Percentiles rank a stretch among this genome's conserved stretches.
Evolutionary conservation across 2,113 vertebrate species (phyloP).

Genomic region (Pedionomus torquatus): DNA sequence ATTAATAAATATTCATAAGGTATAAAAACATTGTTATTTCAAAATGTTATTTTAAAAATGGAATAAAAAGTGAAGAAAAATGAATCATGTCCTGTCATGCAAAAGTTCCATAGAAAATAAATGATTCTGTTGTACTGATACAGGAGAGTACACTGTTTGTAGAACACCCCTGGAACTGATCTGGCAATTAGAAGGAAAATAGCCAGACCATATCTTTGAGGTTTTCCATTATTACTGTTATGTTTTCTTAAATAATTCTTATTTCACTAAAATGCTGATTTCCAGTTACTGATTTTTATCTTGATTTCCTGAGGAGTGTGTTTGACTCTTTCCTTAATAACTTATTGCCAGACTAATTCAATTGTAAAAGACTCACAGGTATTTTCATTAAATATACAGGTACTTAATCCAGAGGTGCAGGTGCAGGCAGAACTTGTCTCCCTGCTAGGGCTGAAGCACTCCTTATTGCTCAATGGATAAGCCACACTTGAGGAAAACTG

Average conservation of each 20-base stretch:
- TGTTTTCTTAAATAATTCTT: background rate
- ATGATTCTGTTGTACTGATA: background rate
- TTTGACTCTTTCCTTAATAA: background rate
- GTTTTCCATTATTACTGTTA: background rate
- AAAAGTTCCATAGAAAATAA: background rate
- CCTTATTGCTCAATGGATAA: background rate
- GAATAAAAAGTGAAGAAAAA: background rate
- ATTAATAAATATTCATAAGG: background rate
- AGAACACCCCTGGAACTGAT: background rate
- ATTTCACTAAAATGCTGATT: too few species aligned
- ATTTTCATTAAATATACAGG: background rate
- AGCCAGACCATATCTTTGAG: background rate
- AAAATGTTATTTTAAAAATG: background rate
- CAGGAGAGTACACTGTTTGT: background rate
- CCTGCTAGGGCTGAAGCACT: background rate
- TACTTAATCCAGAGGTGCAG: background rate
- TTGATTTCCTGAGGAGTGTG: background rate
- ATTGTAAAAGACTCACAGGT: background rate
- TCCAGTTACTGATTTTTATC: background rate
- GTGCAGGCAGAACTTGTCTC: background rate
- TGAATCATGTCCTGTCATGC: background rate
- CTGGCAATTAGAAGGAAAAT: background rate
- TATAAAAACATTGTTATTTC: background rate
- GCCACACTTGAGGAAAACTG: rapidly evolving
- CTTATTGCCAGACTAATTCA: background rate